A percentile compares a stretch with the other conserved stretches of the same genome.
Evolutionary conservation across 2,888 invertebrate genomes (phyloP).

Genomic region (Pandemis heparana): DNA sequence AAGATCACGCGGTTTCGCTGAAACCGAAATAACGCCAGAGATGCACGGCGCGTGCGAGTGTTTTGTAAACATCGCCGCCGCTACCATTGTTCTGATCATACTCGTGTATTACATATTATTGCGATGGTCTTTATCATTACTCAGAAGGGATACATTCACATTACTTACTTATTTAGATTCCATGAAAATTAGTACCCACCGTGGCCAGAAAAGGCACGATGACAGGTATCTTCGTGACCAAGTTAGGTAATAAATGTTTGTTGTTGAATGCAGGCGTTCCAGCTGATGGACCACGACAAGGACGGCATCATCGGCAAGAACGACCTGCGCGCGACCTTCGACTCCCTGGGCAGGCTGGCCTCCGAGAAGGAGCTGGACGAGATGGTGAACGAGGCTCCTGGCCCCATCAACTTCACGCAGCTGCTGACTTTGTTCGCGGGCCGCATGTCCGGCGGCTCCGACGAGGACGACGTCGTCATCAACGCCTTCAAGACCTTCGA

Average conservation of each 20-base stretch:
- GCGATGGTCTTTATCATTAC: constrained; percentile 5
- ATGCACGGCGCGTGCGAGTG: constrained; percentile 30
- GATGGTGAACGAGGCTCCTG: constrained; percentile 95
- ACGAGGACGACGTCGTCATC: constrained; percentile 96
- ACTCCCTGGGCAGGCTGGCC: constrained; percentile 95
- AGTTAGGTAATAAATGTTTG: constrained; percentile 27
- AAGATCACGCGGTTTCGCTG: constrained; percentile 16
- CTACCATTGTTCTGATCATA: constrained; percentile 16
- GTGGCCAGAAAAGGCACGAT: neutral
- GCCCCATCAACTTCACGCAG: constrained; percentile 98
- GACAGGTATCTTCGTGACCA: neutral
- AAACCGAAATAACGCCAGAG: constrained; percentile 8
- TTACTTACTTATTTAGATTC: too few species aligned
- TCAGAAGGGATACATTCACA: neutral
- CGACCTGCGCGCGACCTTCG: constrained; percentile 96
- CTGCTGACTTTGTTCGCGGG: constrained; percentile 95
- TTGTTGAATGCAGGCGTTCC: constrained; percentile 90
- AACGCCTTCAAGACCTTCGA: constrained; percentile 97
- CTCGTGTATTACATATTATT: neutral
- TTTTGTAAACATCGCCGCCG: constrained; percentile 29
- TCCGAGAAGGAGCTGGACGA: constrained; percentile 96
- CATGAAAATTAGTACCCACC: neutral
- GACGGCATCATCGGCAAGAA: constrained; percentile 96
- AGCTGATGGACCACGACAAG: constrained; percentile 98
- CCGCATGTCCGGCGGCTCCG: constrained; percentile 96